These are phyloP conservation scores for Pipistrellus nathusii DNA, from an alignment of 2,797 vertebrate species.

Conservation along the genomic window DNA sequence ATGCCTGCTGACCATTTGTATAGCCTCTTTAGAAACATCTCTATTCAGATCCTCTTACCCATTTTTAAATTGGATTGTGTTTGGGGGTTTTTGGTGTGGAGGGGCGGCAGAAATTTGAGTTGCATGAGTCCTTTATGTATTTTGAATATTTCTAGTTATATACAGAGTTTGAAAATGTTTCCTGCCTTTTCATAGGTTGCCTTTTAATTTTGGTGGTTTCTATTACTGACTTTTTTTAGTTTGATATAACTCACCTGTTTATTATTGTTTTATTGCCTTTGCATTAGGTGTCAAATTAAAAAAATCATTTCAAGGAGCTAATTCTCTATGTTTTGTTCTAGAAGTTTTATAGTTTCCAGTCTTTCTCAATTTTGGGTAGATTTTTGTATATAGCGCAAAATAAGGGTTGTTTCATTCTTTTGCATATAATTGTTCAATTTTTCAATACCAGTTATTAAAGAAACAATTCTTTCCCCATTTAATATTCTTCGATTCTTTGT, in stretches of 20 bases:
- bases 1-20: neutral
- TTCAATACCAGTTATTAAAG: neutral
- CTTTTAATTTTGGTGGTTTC: constrained; percentile 32
- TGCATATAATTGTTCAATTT: neutral
- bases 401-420: neutral
- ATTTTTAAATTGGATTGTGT: neutral
- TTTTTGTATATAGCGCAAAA: neutral
- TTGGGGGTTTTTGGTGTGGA: neutral
- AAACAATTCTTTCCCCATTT: neutral
- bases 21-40: neutral
- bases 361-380: neutral
- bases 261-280: neutral
- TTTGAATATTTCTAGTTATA: neutral
- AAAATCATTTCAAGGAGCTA: neutral
- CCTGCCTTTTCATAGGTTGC: neutral
- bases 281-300: neutral
- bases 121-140: neutral
- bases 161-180: neutral
- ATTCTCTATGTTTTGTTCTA: neutral
- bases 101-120: neutral
- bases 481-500: neutral
- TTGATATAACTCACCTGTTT: neutral
- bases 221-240: neutral
- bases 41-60: neutral
- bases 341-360: neutral